Evolutionary conservation across 2,113 vertebrate species (phyloP).

Genomic region (Syngnathus typhle): DNA sequence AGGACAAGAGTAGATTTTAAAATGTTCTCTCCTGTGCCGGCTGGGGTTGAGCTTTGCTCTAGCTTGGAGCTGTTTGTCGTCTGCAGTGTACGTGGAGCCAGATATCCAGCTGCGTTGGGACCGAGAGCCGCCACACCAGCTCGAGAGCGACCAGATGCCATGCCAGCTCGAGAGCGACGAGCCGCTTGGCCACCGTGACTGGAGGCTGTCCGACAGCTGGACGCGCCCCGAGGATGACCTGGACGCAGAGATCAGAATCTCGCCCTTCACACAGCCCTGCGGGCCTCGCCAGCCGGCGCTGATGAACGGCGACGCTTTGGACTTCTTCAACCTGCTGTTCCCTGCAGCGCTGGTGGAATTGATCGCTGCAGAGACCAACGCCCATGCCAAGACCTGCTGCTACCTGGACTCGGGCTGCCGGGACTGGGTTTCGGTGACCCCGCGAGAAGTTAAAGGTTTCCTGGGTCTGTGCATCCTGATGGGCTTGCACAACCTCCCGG

Average conservation of each 20-base stretch:
- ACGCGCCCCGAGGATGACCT: conserved; percentile 6
- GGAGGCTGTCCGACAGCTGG: conserved; percentile 51
- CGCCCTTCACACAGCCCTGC: conserved; percentile 38
- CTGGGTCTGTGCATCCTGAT: conserved; percentile 70
- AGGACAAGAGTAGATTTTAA: no score
- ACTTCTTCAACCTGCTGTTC: conserved; percentile 71
- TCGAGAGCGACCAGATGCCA: conserved; percentile 9
- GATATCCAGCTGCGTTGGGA: conserved; percentile 62
- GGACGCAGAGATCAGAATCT: not conserved
- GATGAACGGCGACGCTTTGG: conserved; percentile 62
- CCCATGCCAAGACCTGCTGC: conserved; percentile 43
- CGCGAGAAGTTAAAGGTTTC: conserved; percentile 65
- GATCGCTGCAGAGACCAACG: conserved; percentile 67
- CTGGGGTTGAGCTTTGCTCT: not conserved
- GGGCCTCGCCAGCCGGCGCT: conserved; percentile 55
- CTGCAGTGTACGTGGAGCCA: conserved; percentile 57
- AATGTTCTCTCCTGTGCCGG: no score
- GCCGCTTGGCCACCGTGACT: conserved; percentile 36
- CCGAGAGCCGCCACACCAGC: not conserved
- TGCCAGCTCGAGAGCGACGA: conserved; percentile 5
- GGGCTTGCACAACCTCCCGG: conserved; percentile 63
- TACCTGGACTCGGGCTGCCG: conserved; percentile 22
- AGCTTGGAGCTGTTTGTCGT: conserved; percentile 4
- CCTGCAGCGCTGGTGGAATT: conserved; percentile 53
- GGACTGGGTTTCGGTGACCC: conserved; percentile 58